These are phyloP conservation scores for Clarias macrocephalus DNA, from an alignment of 2,113 vertebrate species.

Conservation along the genomic window DNA sequence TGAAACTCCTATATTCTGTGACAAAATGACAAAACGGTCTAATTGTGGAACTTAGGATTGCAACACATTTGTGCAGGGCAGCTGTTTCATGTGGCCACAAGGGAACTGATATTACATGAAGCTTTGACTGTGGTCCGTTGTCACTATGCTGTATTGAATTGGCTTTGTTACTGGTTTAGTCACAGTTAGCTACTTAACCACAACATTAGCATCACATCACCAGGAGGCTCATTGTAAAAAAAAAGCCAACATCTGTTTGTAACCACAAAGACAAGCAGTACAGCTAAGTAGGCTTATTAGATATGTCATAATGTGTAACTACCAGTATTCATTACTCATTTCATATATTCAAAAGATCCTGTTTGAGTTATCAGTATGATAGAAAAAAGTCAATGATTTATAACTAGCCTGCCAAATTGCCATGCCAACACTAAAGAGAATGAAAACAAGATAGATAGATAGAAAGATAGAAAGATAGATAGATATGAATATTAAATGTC, in stretches of 20 bases:
- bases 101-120: neutral
- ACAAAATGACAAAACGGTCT: neutral
- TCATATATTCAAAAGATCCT: neutral
- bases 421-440: neutral
- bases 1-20: neutral
- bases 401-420: neutral
- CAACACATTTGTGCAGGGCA: neutral
- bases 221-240: neutral
- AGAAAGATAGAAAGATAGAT: too few relatives aligned
- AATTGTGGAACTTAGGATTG: neutral
- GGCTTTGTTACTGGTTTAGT: slow-evolving; percentile 8
- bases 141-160: neutral
- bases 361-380: neutral
- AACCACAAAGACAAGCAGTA: neutral
- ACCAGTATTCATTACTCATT: neutral
- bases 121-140: neutral
- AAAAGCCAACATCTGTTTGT: neutral
- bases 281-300: neutral
- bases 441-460: neutral
- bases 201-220: neutral
- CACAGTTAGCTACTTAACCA: slow-evolving; percentile 12
- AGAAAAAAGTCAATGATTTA: neutral
- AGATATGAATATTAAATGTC: too few relatives aligned
- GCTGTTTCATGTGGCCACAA: neutral
- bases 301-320: neutral